Conservation (phyloP, 1,140 invertebrate species). For the Leptopilina boulardi region DNA sequence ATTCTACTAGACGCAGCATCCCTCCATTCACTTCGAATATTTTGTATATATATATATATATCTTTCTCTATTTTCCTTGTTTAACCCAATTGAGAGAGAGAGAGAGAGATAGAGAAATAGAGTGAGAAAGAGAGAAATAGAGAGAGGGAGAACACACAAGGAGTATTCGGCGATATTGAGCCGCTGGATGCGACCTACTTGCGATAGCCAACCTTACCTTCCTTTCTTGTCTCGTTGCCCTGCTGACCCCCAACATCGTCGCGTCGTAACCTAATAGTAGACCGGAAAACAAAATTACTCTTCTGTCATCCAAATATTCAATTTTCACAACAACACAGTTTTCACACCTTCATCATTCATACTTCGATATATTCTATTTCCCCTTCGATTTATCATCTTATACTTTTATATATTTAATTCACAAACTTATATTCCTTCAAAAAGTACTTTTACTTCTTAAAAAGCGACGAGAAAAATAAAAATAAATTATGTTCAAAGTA, state of each 20-base stretch:
- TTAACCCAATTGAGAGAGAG: slow-evolving; percentile 68
- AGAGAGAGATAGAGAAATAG: background rate
- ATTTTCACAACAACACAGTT: slow-evolving; percentile 1
- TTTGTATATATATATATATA: slow-evolving; percentile 63
- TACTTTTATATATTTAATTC: background rate
- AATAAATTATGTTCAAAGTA: too few relatives aligned
- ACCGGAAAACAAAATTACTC: background rate
- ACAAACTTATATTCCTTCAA: too few relatives aligned
- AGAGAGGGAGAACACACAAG: slow-evolving; percentile 59
- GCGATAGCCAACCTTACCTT: slow-evolving; percentile 63
- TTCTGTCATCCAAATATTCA: slow-evolving; percentile 9
- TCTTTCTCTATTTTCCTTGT: slow-evolving; percentile 44
- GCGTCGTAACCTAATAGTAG: background rate
- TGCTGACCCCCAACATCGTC: slow-evolving; percentile 47
- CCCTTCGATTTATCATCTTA: background rate
- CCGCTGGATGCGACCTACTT: slow-evolving; percentile 72
- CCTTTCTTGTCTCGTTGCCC: slow-evolving; percentile 45
- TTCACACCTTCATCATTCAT: slow-evolving; percentile 6
- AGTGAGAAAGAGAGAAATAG: background rate
- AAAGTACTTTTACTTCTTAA: too few relatives aligned
- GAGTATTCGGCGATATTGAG: slow-evolving; percentile 73
- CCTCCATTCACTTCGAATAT: slow-evolving; percentile 71
- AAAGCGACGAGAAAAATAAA: too few relatives aligned
- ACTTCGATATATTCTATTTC: background rate
- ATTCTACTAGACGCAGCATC: slow-evolving; percentile 64